Conservation (phyloP, 2,113 vertebrate species). For the Leucopsar rothschildi region DNA sequence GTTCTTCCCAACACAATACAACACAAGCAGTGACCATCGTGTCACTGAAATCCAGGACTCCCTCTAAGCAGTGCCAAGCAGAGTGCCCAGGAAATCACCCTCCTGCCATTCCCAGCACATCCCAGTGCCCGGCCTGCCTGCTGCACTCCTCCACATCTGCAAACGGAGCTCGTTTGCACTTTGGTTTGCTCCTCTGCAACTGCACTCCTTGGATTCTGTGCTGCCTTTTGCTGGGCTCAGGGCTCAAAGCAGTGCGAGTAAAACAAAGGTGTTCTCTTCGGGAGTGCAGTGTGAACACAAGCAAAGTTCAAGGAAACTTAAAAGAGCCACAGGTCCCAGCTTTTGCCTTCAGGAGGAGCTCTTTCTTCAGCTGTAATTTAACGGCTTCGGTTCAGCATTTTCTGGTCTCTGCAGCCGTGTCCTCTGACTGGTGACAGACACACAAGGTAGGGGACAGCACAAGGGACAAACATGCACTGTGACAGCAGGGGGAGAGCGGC, state of each 20-base stretch:
- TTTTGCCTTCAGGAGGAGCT: slow-evolving; percentile 47
- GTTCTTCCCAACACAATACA: not conserved
- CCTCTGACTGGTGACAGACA: not conserved
- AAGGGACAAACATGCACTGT: not conserved
- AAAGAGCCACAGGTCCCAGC: not conserved
- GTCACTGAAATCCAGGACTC: not conserved
- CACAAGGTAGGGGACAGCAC: not conserved
- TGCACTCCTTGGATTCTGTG: not conserved
- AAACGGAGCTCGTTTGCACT: not conserved
- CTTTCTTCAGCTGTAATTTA: not conserved
- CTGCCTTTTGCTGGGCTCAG: not conserved
- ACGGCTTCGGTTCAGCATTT: not conserved
- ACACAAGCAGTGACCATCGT: not conserved
- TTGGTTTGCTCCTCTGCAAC: not conserved
- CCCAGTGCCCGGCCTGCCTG: not conserved
- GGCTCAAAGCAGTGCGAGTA: not conserved
- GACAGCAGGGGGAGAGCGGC: not conserved
- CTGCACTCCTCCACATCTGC: not conserved
- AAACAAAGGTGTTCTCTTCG: not conserved
- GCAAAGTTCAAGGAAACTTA: not conserved
- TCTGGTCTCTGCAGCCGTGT: not conserved
- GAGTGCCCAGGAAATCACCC: not conserved
- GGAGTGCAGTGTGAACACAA: not conserved
- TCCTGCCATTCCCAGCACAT: not conserved
- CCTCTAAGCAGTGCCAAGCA: not conserved